Evolutionary conservation across 2,888 invertebrate species (phyloP).

Genomic region (Troilus luridus): DNA sequence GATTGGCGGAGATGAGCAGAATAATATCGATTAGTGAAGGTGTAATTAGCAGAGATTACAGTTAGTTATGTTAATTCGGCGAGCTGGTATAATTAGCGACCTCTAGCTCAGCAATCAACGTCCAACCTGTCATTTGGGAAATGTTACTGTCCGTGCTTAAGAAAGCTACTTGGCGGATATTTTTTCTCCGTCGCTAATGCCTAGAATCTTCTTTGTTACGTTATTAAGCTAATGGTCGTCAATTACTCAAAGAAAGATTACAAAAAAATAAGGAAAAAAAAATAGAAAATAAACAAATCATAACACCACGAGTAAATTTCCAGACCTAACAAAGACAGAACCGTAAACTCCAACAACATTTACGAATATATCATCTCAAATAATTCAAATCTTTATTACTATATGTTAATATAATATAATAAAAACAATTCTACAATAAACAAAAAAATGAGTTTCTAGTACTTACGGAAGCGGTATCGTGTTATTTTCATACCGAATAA

Average conservation of each 20-base stretch:
- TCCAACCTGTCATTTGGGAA: neutral
- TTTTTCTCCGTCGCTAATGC: neutral
- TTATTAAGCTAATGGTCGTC: neutral
- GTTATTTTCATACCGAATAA: too few relatives aligned
- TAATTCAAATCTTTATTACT: too few relatives aligned
- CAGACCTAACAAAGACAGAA: neutral
- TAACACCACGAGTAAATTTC: neutral
- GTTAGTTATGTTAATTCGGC: conserved; percentile 27
- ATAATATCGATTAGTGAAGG: conserved; percentile 20
- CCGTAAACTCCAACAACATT: too few relatives aligned
- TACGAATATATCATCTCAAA: too few relatives aligned
- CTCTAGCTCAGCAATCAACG: neutral
- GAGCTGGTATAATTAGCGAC: neutral
- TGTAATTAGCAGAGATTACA: conserved; percentile 13
- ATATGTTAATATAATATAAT: too few relatives aligned
- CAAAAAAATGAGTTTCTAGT: too few relatives aligned
- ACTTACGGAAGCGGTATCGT: too few relatives aligned
- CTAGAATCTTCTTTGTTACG: conserved; percentile 2
- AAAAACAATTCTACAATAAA: too few relatives aligned
- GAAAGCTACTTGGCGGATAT: neutral
- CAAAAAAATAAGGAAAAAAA: too few relatives aligned
- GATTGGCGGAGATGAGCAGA: conserved; percentile 22
- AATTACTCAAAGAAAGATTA: neutral
- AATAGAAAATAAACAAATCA: neutral
- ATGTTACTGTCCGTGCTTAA: conserved; percentile 8